A percentile compares a stretch with the other conserved stretches of the same genome.
Evolutionary conservation across 2,797 vertebrate species (phyloP).

Genomic region (Halcyon leucocephala): DNA sequence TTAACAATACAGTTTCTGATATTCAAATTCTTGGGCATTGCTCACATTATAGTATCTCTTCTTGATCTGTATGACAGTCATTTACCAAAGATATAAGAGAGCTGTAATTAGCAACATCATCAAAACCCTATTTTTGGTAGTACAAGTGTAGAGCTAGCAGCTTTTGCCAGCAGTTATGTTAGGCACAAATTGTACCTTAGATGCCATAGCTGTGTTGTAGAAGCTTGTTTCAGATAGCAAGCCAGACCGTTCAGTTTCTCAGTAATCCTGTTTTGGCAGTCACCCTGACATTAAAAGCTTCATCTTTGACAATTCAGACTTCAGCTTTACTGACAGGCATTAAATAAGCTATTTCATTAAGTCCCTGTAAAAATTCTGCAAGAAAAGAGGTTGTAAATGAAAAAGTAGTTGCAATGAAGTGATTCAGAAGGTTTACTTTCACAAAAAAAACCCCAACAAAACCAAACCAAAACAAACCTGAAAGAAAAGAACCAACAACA

Average conservation of each 20-base stretch:
- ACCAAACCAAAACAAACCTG: not conserved
- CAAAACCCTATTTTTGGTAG: not conserved
- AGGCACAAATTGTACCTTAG: not conserved
- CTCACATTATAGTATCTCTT: not conserved
- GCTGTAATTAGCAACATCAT: not conserved
- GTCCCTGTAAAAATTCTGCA: not conserved
- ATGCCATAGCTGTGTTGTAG: not conserved
- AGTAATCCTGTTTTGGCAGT: slow-evolving; percentile 23
- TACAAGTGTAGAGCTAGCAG: not conserved
- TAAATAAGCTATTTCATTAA: not conserved
- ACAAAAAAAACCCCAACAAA: not conserved
- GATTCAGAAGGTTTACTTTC: not conserved
- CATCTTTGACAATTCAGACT: not conserved
- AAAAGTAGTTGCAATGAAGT: not conserved
- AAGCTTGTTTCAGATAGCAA: not conserved
- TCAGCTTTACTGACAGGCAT: not conserved
- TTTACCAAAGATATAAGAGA: not conserved
- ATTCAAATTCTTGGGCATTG: not conserved
- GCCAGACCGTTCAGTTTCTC: not conserved
- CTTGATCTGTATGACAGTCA: not conserved
- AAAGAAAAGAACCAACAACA: not conserved
- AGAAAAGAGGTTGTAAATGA: not conserved
- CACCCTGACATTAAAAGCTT: not conserved
- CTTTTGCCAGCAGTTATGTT: not conserved
- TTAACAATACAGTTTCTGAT: not conserved